Conservation (phyloP, 2,797 vertebrate genomes). For the Rhinatrema bivittatum region DNA sequence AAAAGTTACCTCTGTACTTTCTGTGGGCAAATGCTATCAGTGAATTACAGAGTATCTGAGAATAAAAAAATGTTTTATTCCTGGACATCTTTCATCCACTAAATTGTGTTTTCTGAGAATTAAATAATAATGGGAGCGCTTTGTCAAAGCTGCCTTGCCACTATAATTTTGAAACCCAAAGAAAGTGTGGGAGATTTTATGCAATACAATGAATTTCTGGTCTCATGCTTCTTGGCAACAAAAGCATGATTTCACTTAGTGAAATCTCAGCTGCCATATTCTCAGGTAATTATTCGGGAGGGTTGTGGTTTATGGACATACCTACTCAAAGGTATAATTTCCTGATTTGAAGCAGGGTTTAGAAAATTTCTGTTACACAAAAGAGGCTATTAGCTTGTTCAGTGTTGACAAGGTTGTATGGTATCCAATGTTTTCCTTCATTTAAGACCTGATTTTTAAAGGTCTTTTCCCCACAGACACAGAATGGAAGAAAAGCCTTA, state of each 20-base stretch:
- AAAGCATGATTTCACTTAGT: constrained; percentile 31
- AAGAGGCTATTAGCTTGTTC: neutral
- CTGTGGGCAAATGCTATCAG: too few relatives aligned
- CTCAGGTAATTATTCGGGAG: constrained; percentile 30
- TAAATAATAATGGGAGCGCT: constrained; percentile 20
- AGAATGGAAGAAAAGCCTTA: too few relatives aligned
- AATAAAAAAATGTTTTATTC: neutral
- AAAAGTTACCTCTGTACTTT: too few relatives aligned
- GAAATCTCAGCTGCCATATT: constrained; percentile 27
- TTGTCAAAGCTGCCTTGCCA: constrained; percentile 18
- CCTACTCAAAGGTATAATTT: constrained; percentile 12
- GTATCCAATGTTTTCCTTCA: constrained; percentile 6
- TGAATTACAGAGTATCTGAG: constrained; percentile 1
- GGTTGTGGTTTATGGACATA: constrained; percentile 10
- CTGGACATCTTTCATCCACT: constrained; percentile 25
- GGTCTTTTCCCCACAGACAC: too few relatives aligned
- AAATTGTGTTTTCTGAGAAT: constrained; percentile 22
- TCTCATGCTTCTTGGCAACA: constrained; percentile 20
- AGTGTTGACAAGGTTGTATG: neutral
- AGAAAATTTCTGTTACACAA: constrained; percentile 2
- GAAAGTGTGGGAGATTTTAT: constrained; percentile 17
- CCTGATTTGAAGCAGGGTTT: constrained; percentile 19
- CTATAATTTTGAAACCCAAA: constrained; percentile 23
- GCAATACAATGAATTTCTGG: constrained; percentile 21
- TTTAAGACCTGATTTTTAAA: constrained; percentile 13